Conservation (phyloP, 2,888 invertebrate genomes). For the Clitarchus hookeri region DNA sequence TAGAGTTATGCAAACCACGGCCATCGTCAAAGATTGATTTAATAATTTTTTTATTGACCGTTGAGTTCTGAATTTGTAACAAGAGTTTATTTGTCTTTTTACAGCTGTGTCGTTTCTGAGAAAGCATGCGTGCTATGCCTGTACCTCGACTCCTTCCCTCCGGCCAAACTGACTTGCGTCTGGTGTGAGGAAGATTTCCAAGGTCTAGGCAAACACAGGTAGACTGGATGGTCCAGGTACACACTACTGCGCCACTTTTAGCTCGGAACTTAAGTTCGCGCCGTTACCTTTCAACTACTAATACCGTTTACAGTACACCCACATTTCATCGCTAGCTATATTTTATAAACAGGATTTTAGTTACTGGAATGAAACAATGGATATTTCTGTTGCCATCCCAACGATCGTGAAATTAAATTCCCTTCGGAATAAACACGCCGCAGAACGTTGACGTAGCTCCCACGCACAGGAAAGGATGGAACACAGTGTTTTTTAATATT, state of each 20-base stretch:
- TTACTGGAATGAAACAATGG: no score
- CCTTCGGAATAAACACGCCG: neutral
- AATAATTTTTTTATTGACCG: no score
- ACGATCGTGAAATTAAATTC: neutral
- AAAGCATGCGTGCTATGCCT: no score
- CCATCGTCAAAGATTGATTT: no score
- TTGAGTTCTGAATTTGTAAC: no score
- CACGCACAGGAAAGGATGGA: neutral
- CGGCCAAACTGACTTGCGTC: neutral
- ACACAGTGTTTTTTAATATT: neutral
- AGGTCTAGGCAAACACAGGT: slow-evolving; percentile 3
- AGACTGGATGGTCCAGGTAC: neutral
- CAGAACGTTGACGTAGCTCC: neutral
- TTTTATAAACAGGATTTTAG: no score
- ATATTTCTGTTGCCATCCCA: neutral
- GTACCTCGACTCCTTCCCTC: no score
- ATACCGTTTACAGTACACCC: no score
- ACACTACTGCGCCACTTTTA: neutral
- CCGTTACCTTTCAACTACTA: neutral
- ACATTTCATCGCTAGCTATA: no score
- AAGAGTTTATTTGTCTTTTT: no score
- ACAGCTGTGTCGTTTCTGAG: no score
- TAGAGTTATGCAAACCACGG: no score
- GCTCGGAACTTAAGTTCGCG: slow-evolving; percentile 4
- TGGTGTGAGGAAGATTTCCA: neutral